phyloP scores from a whole-genome alignment of 2,888 invertebrate species.

The Drosophila mimica region DNA sequence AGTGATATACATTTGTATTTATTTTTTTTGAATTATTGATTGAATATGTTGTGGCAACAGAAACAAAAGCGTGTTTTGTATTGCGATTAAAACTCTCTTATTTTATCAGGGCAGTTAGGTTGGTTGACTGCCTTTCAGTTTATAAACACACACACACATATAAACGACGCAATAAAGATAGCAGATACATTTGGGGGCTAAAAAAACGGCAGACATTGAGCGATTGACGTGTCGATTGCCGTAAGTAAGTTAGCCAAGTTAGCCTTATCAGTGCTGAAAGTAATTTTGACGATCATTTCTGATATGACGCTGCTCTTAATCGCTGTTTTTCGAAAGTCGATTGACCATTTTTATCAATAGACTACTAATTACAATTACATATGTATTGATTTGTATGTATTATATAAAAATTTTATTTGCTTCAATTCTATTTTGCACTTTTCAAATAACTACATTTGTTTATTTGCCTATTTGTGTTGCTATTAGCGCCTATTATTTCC shows the following conservation, averaged over 20 bases:
- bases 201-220: conserved; percentile 34
- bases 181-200: conserved; percentile 28
- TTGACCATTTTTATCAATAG: conserved; percentile 8
- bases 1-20: conserved; percentile 38
- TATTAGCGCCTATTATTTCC: conserved; percentile 61
- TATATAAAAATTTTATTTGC: not conserved
- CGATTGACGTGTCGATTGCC: conserved; percentile 37
- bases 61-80: not conserved
- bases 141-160: not conserved
- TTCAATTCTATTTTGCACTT: conserved; percentile 1
- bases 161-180: conserved; percentile 47
- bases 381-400: not conserved
- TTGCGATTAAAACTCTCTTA: conserved; percentile 9
- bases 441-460: conserved; percentile 29
- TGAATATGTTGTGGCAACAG: conserved; percentile 5
- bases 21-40: conserved; percentile 22
- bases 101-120: conserved; percentile 50
- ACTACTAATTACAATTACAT: conserved; percentile 7
- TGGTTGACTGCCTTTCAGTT: conserved; percentile 29
- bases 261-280: conserved; percentile 54
- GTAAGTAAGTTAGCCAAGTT: conserved; percentile 1
- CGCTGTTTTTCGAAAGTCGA: conserved; percentile 25
- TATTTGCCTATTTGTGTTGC: conserved; percentile 26
- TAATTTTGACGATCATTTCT: conserved; percentile 18
- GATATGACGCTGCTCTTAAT: conserved; percentile 8